Base-by-base conservation (phyloP, 2,888 invertebrate species). In the Esperia sulphurella region DNA sequence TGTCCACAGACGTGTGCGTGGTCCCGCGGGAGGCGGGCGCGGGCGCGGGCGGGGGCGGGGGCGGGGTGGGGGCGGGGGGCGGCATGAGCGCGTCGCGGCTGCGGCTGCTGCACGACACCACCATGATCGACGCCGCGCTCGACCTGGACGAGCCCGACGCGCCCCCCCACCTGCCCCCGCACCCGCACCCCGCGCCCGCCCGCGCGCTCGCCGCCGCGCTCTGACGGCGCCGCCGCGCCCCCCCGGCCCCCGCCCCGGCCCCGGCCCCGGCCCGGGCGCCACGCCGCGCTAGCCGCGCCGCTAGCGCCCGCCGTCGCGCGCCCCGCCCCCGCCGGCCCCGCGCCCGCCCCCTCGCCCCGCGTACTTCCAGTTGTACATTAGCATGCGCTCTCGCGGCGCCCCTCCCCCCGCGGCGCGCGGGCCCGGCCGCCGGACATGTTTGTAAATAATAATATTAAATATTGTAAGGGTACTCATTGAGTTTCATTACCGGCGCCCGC, bases 61-160 rank as follows among this genome's bases (percentile, higher is more conserved):
- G 35, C 40, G 46, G 49, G 6, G 50, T 41, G 33, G 30, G 58
- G 28, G 52, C 61, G 55, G 50, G 57, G 42, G 65, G 71, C 55
- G 83, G 58, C 53, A 90, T 94, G 64, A 92, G 92, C 71, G 95
- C 95, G 51, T 95, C 94, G 77, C 92, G 94, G 56, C 90, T 96
- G 76, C 92, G 94, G 63, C 90, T 95, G 66, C 91, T 96, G 68
- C 95, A 95, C 76, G 95, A 96, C 87, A 96, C 96, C 50, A 96
- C 96, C 45, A 96, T 96, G 96, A 96, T 96, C 70, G 96, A 96
- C 82, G 96, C 96, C 49, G 96, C 96, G 49, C 90, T 96, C 59
- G 96, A 96, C 91, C 91, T 96, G 70, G 96, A 96, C 86, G 96
- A 96, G 63, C 89, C 96, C 60, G 96, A 96, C 67, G 72, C 77